Evolutionary conservation across 2,888 invertebrate genomes (phyloP).

Genomic region (Aphrophora alni): DNA sequence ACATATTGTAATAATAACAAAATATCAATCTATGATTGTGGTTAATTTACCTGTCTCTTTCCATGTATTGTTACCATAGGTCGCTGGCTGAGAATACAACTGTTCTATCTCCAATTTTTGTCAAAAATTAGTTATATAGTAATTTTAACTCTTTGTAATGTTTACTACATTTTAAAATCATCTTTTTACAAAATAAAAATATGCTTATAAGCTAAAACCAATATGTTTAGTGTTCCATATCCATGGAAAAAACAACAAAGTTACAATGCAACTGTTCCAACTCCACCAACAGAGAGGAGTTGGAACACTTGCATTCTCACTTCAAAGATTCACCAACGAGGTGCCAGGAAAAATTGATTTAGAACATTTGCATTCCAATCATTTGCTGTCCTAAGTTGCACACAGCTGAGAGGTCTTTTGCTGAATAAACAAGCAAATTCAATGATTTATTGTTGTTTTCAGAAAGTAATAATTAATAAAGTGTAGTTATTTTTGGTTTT

Average conservation of each 20-base stretch:
- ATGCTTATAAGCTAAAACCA: constrained; percentile 13
- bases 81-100: constrained; percentile 19
- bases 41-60: too few relatives aligned
- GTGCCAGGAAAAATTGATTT: constrained; percentile 3
- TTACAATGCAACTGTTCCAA: constrained; percentile 12
- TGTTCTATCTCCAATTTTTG: constrained; percentile 16
- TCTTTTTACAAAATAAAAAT: not conserved
- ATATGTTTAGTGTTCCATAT: constrained; percentile 17
- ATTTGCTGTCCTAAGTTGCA: not conserved
- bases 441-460: not conserved
- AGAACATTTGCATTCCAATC: constrained; percentile 12
- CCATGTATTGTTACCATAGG: too few relatives aligned
- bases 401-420: not conserved
- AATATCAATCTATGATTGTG: too few relatives aligned
- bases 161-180: not conserved
- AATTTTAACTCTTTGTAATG: not conserved
- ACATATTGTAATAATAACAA: too few relatives aligned
- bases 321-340: constrained; percentile 2
- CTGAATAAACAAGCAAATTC: constrained; percentile 2
- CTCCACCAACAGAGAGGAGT: constrained; percentile 15
- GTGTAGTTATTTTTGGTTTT: too few relatives aligned
- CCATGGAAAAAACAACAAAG: constrained; percentile 10
- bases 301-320: constrained; percentile 21
- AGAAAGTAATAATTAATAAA: too few relatives aligned
- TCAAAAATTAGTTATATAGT: constrained; percentile 13